Evolutionary conservation across 2,888 invertebrate species (phyloP), one percentile per base, ranked within the genome.

Genomic region (Esperia sulphurella): DNA sequence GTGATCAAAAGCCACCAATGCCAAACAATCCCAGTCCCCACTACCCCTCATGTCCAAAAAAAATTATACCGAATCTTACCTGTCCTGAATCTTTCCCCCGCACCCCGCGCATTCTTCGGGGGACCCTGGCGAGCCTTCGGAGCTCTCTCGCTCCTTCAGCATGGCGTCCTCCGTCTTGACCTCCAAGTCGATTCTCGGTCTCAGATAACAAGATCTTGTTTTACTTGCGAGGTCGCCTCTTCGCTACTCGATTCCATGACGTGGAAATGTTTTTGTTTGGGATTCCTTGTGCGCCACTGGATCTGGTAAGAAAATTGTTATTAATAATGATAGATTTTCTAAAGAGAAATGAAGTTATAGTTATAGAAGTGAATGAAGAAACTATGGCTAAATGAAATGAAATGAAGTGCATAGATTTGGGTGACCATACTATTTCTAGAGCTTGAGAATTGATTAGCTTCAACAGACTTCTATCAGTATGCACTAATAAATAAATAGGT

Each of bases 121-220:
- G 41, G 75, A 63, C 40, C 73, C 68, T 43, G 89, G 86, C 48
- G 89, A 89, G 48, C 77, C 83, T 66, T 83, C 82, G 75, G 90
- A 83, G 76, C 91, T 86, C 65, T 92, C 90, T 48, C 94, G 91
- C 79, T 94, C 94, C 81, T 94, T 94, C 82, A 94, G 84, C 94
- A 94, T 94, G 56, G 70, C 70, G 68, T 75, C 74, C 65, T 75
- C 74, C 65, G 68, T 70, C 61, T 63, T 71, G 65, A 62, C 59
- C 38, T 56, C 71, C 59, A 71, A 71, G 71, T 65, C 67, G 59
- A 66, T 71, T 77, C 71, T 79, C 42, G 67, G 41, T 78, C 83
- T 86, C 83, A 86, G 66, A 84, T 76, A 75, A 80, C 79, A 72
- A 76, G 75, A 67, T 71, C 69, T 57, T 68, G 48, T 67, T 50